These are phyloP conservation scores for Anguilla rostrata DNA, from an alignment of 2,113 vertebrate species.

Conservation along the genomic window DNA sequence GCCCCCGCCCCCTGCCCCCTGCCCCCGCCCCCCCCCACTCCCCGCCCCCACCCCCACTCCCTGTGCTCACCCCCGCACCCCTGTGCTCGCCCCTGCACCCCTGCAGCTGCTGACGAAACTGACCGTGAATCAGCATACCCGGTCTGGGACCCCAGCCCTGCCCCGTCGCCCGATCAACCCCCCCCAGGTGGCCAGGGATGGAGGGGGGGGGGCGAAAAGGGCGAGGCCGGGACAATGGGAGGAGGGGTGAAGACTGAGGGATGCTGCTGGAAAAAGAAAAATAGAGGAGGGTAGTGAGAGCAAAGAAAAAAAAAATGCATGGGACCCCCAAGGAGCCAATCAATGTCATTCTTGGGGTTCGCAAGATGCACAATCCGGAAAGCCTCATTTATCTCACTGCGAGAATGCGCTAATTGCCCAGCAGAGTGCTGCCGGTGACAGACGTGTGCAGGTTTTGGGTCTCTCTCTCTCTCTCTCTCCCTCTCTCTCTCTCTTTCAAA, in stretches of 20 bases:
- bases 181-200: not conserved
- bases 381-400: not conserved
- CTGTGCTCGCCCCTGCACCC: not conserved
- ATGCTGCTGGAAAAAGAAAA: not conserved
- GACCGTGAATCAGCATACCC: not conserved
- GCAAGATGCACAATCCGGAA: not conserved
- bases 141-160: not conserved
- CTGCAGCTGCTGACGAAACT: too few species aligned
- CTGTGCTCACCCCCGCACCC: not conserved
- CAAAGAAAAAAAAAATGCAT: not conserved
- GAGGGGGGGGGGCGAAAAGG: too few species aligned
- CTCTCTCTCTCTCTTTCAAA: not conserved
- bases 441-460: not conserved
- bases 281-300: not conserved
- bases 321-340: not conserved
- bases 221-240: too few species aligned
- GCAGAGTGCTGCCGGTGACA: not conserved
- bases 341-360: not conserved
- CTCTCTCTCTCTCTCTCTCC: too few species aligned
- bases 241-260: not conserved
- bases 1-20: too few species aligned
- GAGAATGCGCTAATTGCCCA: not conserved
- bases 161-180: too few species aligned
- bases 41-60: too few species aligned
- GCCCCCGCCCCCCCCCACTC: too few species aligned